phyloP scores from a whole-genome alignment of 2,888 invertebrate species.

The Oegoconia quadripuncta region DNA sequence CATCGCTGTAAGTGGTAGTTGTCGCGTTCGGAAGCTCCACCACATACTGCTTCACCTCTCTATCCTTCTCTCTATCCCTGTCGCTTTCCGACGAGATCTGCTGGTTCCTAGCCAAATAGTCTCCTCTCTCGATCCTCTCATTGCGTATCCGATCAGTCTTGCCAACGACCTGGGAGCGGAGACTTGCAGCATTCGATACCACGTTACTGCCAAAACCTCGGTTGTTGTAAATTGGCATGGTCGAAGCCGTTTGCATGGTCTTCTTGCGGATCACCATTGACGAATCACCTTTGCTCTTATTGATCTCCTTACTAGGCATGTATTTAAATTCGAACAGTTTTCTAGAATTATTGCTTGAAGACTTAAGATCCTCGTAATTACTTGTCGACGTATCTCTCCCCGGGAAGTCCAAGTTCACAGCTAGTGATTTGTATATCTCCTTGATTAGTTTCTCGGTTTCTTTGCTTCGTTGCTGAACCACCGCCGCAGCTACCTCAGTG shows the following conservation, averaged over 20 bases:
- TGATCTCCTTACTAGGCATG: not conserved
- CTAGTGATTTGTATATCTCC: slow-evolving; percentile 67
- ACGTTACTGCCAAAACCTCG: slow-evolving; percentile 8
- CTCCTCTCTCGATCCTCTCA: slow-evolving; percentile 10
- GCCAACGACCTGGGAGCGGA: slow-evolving; percentile 11
- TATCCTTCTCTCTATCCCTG: not conserved
- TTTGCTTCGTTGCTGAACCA: slow-evolving; percentile 27
- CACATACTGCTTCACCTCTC: too few species aligned
- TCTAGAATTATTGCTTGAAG: slow-evolving; percentile 10
- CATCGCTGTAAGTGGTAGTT: not conserved
- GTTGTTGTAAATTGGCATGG: not conserved
- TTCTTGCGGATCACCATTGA: not conserved
- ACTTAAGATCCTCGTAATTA: slow-evolving; percentile 28
- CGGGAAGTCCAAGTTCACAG: slow-evolving; percentile 39
- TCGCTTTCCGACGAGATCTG: slow-evolving; percentile 1
- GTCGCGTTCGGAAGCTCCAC: slow-evolving; percentile 1
- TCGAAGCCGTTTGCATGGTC: not conserved
- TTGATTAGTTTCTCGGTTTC: slow-evolving; percentile 62
- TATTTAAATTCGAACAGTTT: slow-evolving; percentile 7
- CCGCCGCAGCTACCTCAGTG: slow-evolving; percentile 31
- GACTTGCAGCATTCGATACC: slow-evolving; percentile 16
- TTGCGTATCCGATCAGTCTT: slow-evolving; percentile 11
- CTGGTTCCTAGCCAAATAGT: slow-evolving; percentile 4
- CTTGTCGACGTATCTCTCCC: slow-evolving; percentile 39
- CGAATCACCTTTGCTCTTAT: not conserved